Evolutionary conservation across 2,888 invertebrate species (phyloP), one percentile per base, ranked within the genome.

Genomic region (Phorcus lineatus): DNA sequence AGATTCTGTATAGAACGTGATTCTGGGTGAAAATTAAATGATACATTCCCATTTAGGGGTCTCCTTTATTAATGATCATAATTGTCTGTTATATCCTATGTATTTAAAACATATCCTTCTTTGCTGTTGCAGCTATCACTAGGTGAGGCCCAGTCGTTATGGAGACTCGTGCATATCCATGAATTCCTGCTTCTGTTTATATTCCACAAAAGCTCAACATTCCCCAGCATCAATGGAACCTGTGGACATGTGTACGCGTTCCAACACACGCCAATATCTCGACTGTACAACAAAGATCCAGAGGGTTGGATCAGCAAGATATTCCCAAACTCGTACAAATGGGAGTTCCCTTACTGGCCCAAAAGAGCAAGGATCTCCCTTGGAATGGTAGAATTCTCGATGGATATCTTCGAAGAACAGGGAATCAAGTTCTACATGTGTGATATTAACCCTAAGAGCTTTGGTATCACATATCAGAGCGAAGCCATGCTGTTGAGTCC

Each of bases 101-200:
- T n/a, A n/a, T n/a, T n/a, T n/a, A n/a, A n/a, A n/a, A n/a, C n/a
- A n/a, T n/a, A n/a, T n/a, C n/a, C n/a, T n/a, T n/a, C n/a, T 17
- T 52, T 19, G 9, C 22, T 66, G 22, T 88, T 87, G 22, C 89
- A 91, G 91, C 77, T 91, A 13, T 84, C 87, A 4, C 87, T 86
- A 75, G 90, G 89, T 22, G 91, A 91, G 82, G 90, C 89, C 6
- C 89, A 87, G 81, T 90, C 90, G 0, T 67, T 91, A 36, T 91
- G 91, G 91, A 82, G 89, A 74, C 85, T 91, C 47, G 62, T 91
- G 9, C 89, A 90, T 47, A 87, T 87, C 77, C 88, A 87, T 31
- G 89, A 89, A 81, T 91, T 91, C 84, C 87, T 88, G 22, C 84
- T 87, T 3, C 75, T 89, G n/a, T 85, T 89, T 77, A 80, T 91